Evolutionary conservation across 2,797 vertebrate genomes (phyloP).

Genomic region (Cynopterus sphinx): DNA sequence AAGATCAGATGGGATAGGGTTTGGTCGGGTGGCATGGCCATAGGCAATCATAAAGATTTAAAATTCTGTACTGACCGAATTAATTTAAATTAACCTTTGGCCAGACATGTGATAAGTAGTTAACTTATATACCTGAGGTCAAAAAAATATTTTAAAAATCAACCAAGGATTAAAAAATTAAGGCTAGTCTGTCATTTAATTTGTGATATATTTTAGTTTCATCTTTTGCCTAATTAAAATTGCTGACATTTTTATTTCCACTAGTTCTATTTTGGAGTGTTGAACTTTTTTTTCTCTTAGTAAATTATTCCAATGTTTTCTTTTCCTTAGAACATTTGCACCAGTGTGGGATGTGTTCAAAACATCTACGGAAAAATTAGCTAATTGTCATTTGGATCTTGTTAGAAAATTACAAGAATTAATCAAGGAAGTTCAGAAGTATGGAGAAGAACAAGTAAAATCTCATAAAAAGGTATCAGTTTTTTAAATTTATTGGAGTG

Average conservation of each 20-base stretch:
- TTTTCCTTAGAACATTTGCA: constrained; percentile 91
- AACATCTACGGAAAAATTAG: constrained; percentile 96
- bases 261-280: constrained; percentile 19
- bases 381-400: constrained; percentile 96
- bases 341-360: constrained; percentile 98
- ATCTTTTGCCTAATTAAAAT: constrained; percentile 29
- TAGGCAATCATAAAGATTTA: neutral
- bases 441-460: constrained; percentile 98
- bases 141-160: constrained; percentile 25
- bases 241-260: constrained; percentile 13
- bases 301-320: constrained; percentile 51
- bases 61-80: neutral
- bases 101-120: constrained; percentile 32
- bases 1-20: too few relatives aligned
- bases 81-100: neutral
- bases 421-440: constrained; percentile 98
- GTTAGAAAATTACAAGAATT: constrained; percentile 96
- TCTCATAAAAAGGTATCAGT: constrained; percentile 95
- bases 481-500: neutral
- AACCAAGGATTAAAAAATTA: neutral
- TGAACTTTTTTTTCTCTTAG: constrained; percentile 41
- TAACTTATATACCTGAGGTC: neutral
- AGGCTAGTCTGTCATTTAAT: neutral
- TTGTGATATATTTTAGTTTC: constrained; percentile 44
- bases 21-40: too few relatives aligned